These are phyloP conservation scores for Sipha maydis DNA, from an alignment of 2,888 invertebrate species.

Conservation along the genomic window DNA sequence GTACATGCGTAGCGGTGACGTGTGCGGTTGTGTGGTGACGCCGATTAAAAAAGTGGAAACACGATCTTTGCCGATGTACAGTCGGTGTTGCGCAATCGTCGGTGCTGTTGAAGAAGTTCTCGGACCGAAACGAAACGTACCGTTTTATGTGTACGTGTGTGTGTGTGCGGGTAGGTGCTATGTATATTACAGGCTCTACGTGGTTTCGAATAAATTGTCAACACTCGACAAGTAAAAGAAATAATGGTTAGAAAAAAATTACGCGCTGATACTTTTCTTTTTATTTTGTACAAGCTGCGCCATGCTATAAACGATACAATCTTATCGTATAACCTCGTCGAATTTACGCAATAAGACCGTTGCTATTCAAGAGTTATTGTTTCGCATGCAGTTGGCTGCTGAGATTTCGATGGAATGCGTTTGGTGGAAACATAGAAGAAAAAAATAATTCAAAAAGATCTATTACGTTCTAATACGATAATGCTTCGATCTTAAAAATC, in stretches of 20 bases:
- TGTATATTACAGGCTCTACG: neutral
- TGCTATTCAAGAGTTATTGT: neutral
- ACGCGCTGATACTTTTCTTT: neutral
- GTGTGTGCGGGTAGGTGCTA: neutral
- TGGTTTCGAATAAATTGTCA: neutral
- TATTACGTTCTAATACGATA: neutral
- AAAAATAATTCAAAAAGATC: neutral
- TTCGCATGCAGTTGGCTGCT: neutral
- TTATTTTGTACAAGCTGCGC: neutral
- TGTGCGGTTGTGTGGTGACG: neutral
- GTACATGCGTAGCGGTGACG: neutral
- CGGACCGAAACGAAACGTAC: constrained; percentile 44
- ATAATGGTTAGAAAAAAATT: neutral
- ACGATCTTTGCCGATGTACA: neutral
- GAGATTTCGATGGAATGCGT: neutral
- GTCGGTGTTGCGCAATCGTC: constrained; percentile 27
- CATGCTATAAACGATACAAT: no score
- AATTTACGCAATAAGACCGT: neutral
- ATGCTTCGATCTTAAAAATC: neutral
- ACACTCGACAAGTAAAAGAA: neutral
- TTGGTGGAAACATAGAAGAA: neutral
- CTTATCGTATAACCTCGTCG: constrained; percentile 10
- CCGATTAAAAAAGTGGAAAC: constrained; percentile 17
- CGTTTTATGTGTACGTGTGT: neutral
- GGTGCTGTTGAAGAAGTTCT: constrained; percentile 18